Evolutionary conservation across 2,888 invertebrate species (phyloP), one percentile per base, ranked within the genome.

Genomic region (Clivina fossor): DNA sequence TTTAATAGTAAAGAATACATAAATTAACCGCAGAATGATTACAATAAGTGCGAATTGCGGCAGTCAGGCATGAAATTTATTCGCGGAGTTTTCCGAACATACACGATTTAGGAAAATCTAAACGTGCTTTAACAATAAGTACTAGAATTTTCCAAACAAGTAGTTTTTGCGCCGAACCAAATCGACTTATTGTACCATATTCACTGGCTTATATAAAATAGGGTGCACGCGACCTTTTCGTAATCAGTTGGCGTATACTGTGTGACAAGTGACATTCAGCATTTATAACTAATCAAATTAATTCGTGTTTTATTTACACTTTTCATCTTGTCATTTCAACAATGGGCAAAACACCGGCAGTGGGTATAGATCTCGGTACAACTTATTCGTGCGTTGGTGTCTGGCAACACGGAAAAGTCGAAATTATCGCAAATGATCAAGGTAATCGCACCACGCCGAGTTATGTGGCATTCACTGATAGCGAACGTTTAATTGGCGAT

Each of bases 361-460:
- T 82, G 46, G 82, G 82, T 43, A 83, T 83, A 64, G 83, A 83
- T 71, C 68, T 83, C 62, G 82, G 82, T 16, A 83, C 82, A 22
- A 83, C 81, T n/a, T 82, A 80, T 68, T 81, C 80, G 9, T 79
- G 78, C 61, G 79, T 79, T 11, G 79, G 76, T 13, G 77, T 79
- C 11, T 80, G 77, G 68, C 74, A 75, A 58, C 72, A 79, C 60
- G 78, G 79, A 15, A 74, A 74, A 62, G 78, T 79, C 35, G 78
- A 79, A 64, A 78, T 79, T 59, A 90, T 92, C 69, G 89, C 92
- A 56, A 93, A 93, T 70, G 90, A 91, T 70, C 90, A 91, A 74
- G 92, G 91, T 60, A 92, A 92, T 73, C 77, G 91, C 47, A 91
- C 90, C 7, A 93, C 91, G 44, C 91, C 92, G 40, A 88, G 88